Evolutionary conservation across 2,113 vertebrate species (phyloP).

Genomic region (Archocentrus centrarchus): DNA sequence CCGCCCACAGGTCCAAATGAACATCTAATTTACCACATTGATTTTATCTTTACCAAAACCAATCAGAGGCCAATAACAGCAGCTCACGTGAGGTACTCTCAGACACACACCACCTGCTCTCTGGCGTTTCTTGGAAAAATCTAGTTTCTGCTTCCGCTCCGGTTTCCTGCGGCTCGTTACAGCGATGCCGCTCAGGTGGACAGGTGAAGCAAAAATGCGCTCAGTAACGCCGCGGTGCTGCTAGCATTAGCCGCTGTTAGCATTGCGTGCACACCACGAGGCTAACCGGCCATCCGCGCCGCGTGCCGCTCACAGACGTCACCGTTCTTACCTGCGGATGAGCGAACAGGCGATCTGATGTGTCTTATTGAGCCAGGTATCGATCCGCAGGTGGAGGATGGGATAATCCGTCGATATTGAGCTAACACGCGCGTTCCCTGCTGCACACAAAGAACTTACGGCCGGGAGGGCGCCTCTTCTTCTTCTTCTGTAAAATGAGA

Average conservation of each 20-base stretch:
- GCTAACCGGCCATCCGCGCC: neutral
- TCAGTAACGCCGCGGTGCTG: neutral
- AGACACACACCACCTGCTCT: too few relatives aligned
- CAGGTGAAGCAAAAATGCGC: neutral
- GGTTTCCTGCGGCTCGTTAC: neutral
- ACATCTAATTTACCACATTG: too few relatives aligned
- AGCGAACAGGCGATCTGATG: neutral
- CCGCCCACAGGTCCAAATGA: neutral
- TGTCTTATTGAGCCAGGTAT: neutral
- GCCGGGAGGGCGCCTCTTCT: neutral
- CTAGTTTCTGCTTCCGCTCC: neutral
- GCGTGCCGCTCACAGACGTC: neutral
- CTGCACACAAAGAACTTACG: slow-evolving; percentile 33
- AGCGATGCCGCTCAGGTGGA: neutral
- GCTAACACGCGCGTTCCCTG: neutral
- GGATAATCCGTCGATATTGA: neutral
- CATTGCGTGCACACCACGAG: neutral
- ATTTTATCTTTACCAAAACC: too few relatives aligned
- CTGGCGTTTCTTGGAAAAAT: neutral
- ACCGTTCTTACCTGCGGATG: slow-evolving; percentile 18
- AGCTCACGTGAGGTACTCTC: too few relatives aligned
- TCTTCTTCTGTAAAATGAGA: neutral
- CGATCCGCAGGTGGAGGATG: neutral
- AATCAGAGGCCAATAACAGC: too few relatives aligned
- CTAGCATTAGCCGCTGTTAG: slow-evolving; percentile 24